These are phyloP conservation scores for Cololabis saira DNA, from an alignment of 2,113 vertebrate species.

Conservation along the genomic window DNA sequence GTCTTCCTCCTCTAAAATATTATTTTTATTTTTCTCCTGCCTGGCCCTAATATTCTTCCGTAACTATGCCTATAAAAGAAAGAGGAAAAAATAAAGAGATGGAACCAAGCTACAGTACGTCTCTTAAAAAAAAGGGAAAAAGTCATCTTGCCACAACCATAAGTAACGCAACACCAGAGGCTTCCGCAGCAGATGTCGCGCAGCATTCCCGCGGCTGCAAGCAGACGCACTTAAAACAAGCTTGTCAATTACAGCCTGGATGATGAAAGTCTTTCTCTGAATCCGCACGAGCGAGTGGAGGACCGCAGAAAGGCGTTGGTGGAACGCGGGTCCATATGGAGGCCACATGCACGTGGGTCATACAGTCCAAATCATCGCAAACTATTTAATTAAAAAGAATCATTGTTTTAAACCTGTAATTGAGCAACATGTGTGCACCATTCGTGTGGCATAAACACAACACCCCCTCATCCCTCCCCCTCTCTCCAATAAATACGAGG, in stretches of 20 bases:
- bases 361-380: background rate
- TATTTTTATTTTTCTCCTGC: too few relatives aligned
- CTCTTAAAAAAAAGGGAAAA: conserved; percentile 18
- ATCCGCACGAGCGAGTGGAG: conserved; percentile 24
- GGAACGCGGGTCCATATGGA: conserved; percentile 50
- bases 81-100: background rate
- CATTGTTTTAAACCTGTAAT: conserved; percentile 4
- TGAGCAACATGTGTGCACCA: conserved; percentile 6
- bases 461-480: background rate
- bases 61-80: too few relatives aligned
- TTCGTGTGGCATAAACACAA: conserved; percentile 19
- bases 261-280: conserved; percentile 57
- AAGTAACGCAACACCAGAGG: conserved; percentile 46
- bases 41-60: too few relatives aligned
- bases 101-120: conserved; percentile 27
- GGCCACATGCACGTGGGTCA: conserved; percentile 50
- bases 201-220: conserved; percentile 45
- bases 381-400: conserved; percentile 27
- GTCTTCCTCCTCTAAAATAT: too few relatives aligned
- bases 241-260: conserved; percentile 49
- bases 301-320: conserved; percentile 59
- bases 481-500: background rate
- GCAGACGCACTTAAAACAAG: conserved; percentile 58
- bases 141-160: conserved; percentile 16
- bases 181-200: conserved; percentile 59